Percentiles rank a stretch among this genome's conserved stretches.
Evolutionary conservation across 2,888 invertebrate genomes (phyloP).

Genomic region (Pegoplata infirma): DNA sequence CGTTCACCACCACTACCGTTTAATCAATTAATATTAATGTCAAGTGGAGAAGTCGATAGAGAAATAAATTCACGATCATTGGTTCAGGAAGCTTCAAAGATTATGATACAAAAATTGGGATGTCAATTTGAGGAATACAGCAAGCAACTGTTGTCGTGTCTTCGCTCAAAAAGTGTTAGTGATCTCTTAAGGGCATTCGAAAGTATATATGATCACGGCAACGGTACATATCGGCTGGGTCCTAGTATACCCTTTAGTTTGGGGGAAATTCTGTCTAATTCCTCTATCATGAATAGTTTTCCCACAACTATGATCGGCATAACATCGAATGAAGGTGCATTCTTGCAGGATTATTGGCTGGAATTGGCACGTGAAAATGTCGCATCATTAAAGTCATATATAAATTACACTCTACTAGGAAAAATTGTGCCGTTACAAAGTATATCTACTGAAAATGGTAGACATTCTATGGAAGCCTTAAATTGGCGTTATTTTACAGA

Average conservation of each 20-base stretch:
- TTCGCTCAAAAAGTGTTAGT: slow-evolving; percentile 81
- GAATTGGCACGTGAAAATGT: slow-evolving; percentile 81
- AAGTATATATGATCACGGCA: slow-evolving; percentile 81
- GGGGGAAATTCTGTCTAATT: slow-evolving; percentile 39
- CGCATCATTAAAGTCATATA: slow-evolving; percentile 80
- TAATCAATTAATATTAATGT: slow-evolving; percentile 85
- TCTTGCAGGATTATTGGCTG: slow-evolving; percentile 81
- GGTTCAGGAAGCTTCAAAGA: slow-evolving; percentile 73
- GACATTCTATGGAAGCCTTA: slow-evolving; percentile 71
- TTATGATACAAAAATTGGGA: slow-evolving; percentile 78
- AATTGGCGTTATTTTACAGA: slow-evolving; percentile 76
- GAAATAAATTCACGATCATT: slow-evolving; percentile 76
- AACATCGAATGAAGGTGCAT: slow-evolving; percentile 83
- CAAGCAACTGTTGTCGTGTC: slow-evolving; percentile 81
- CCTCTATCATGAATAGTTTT: slow-evolving; percentile 50
- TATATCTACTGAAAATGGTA: neutral
- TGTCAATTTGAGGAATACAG: slow-evolving; percentile 77
- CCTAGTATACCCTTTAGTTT: slow-evolving; percentile 79
- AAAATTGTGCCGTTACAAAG: slow-evolving; percentile 78
- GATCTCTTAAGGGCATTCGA: slow-evolving; percentile 82
- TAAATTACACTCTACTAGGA: slow-evolving; percentile 81
- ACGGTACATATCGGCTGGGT: slow-evolving; percentile 81
- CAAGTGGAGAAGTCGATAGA: slow-evolving; percentile 75
- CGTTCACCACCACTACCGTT: slow-evolving; percentile 77
- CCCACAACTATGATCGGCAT: slow-evolving; percentile 85